A percentile compares a stretch with the other conserved stretches of the same genome.
Evolutionary conservation across 2,113 vertebrate genomes (phyloP).

Genomic region (Bucco capensis): DNA sequence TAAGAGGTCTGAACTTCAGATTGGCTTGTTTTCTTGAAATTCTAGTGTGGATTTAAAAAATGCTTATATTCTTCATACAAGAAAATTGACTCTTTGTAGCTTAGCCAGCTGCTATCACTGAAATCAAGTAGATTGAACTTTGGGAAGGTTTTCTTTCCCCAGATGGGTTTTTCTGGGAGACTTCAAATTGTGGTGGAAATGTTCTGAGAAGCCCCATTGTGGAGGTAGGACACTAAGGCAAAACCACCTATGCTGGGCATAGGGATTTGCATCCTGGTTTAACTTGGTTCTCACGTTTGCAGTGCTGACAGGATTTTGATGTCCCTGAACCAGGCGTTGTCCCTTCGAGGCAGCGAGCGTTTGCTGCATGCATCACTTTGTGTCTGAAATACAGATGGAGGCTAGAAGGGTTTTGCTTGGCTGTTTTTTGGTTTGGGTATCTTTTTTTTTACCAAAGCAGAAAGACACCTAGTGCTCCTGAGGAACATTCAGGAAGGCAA

Average conservation of each 20-base stretch:
- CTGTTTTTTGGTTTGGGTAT: not conserved
- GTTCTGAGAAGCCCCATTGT: not conserved
- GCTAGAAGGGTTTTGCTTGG: not conserved
- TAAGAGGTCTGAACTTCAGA: constrained; percentile 36
- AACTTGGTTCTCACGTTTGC: not conserved
- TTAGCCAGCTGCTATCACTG: not conserved
- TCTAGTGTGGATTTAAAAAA: not conserved
- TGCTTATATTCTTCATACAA: not conserved
- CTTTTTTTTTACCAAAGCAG: not conserved
- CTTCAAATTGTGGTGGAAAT: not conserved
- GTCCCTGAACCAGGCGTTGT: constrained; percentile 35
- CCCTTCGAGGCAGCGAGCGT: not conserved
- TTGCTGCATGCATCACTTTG: constrained; percentile 19
- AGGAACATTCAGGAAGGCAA: not conserved
- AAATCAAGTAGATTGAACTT: constrained; percentile 53
- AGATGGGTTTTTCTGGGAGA: not conserved
- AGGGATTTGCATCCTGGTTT: not conserved
- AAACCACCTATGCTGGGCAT: not conserved
- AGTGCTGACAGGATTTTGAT: not conserved
- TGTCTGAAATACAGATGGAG: not conserved
- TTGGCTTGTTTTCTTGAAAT: not conserved
- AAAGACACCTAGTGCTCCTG: not conserved
- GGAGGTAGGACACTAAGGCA: not conserved
- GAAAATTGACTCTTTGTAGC: not conserved
- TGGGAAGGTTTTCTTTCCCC: not conserved